Evolutionary conservation across 2,797 vertebrate species (phyloP).

Genomic region (Morus bassanus): DNA sequence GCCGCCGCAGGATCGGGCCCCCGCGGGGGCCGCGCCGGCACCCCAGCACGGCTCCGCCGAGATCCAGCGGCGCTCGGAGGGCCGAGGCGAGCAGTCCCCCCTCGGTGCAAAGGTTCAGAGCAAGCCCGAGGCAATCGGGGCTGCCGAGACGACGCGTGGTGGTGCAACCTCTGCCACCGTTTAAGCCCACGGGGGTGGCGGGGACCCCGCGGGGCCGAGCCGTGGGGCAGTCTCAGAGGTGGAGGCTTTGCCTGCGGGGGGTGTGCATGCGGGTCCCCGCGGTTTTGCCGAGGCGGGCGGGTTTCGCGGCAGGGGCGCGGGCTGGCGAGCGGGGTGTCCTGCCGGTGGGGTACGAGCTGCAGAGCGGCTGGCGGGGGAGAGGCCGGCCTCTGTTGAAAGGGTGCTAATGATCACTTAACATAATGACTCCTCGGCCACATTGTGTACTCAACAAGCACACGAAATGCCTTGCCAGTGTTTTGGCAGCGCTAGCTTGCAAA

Average conservation of each 20-base stretch:
- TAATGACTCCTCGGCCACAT: not conserved
- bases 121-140: accelerated
- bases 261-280: accelerated
- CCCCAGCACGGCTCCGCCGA: not conserved
- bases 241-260: not conserved
- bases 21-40: too few relatives aligned
- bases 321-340: not conserved
- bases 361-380: not conserved
- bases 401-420: slow-evolving; percentile 1
- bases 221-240: accelerated
- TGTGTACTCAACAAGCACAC: not conserved
- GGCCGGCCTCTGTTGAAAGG: not conserved
- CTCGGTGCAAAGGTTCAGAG: not conserved
- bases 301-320: too few relatives aligned
- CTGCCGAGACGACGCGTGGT: accelerated
- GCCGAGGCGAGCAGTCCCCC: accelerated
- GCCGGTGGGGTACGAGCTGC: accelerated
- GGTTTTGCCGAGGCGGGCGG: not conserved
- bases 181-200: not conserved
- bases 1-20: not conserved
- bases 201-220: not conserved
- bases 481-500: not conserved
- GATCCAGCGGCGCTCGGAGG: not conserved
- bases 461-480: not conserved
- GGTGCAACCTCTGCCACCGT: not conserved